Base-by-base conservation (phyloP, 2,113 vertebrate species). In the Grammomys dolichurus region DNA sequence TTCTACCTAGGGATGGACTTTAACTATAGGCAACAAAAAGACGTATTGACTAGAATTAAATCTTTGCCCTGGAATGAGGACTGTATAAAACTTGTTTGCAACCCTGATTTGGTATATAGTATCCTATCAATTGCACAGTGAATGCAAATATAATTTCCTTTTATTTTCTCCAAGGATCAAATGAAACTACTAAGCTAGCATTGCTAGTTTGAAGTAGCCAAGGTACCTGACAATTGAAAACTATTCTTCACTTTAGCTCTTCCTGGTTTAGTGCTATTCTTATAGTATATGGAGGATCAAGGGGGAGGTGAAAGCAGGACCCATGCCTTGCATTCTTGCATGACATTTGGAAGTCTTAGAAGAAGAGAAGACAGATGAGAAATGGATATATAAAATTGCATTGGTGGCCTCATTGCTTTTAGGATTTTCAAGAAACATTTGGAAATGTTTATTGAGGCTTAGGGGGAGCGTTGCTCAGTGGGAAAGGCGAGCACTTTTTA, bases 151-250 rank as follows among this genome's bases (percentile, higher is more conserved):
- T 33, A 72, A 88, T 31, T 82, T 16, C 20, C 72, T 58, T 81
- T 94, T 95, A 73, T 87, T 54, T 88, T 40, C 82, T 95, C 76
- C 4, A 73, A 89, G 12, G 75, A 82, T 82, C n/a, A 85, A 80
- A 20, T 70, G n/a, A 95, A 95, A 95, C 69, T 65, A 75, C 78
- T 82, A 43, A 72, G n/a, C 33, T 33, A 89, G 60, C 58, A 40
- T 89, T 82, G 58, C 54, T 76, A 81, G 16, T 2, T 40, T 86
- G 7, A 95, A 86, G 88, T 76, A 93, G 46, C 1, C 3, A 60
- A 93, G 26, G 8, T 54, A 84, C 28, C 58, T 94, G 73, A 85
- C 48, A 84, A 54, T 67, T 93, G 13, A 73, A 69, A 87, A 63
- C 72, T 72, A 58, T 31, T 46, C 14, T 0, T 91, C 76, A 36